phyloP scores from a whole-genome alignment of 2,113 vertebrate species.

The Lophius piscatorius region DNA sequence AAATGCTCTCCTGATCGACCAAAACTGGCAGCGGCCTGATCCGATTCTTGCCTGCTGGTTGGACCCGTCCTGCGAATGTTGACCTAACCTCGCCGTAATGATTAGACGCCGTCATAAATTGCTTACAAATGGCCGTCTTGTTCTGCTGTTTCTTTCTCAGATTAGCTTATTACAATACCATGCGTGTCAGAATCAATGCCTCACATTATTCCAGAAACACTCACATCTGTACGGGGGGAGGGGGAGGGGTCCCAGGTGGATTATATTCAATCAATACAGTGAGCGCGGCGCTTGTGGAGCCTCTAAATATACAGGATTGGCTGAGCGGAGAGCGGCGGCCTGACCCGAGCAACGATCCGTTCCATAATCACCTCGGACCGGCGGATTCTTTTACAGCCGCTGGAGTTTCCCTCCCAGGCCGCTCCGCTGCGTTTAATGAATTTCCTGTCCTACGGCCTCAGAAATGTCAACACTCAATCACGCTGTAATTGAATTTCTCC shows the following conservation, averaged over 20 bases:
- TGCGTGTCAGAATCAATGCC: constrained; percentile 64
- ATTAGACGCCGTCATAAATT: constrained; percentile 54
- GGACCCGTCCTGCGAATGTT: neutral
- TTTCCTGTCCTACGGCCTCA: constrained; percentile 78
- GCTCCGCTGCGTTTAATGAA: constrained; percentile 71
- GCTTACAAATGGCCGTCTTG: constrained; percentile 52
- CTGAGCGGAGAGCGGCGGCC: constrained; percentile 40
- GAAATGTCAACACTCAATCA: constrained; percentile 83
- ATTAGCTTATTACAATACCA: constrained; percentile 64
- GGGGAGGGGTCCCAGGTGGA: constrained; percentile 47
- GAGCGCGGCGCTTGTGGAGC: constrained; percentile 27
- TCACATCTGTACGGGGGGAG: too few relatives aligned
- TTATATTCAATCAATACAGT: constrained; percentile 57
- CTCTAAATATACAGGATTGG: constrained; percentile 50
- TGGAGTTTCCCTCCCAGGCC: constrained; percentile 59
- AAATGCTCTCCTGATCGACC: too few relatives aligned
- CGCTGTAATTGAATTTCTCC: constrained; percentile 76
- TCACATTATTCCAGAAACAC: constrained; percentile 50
- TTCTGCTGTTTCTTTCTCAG: constrained; percentile 44
- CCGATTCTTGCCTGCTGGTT: neutral
- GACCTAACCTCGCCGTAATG: constrained; percentile 42
- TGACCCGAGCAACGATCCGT: constrained; percentile 66
- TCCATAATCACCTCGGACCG: constrained; percentile 66
- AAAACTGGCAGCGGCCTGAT: too few relatives aligned
- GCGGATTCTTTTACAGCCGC: constrained; percentile 61